phyloP scores from a whole-genome alignment of 1,140 invertebrate species.

The Ganaspis sp. region DNA sequence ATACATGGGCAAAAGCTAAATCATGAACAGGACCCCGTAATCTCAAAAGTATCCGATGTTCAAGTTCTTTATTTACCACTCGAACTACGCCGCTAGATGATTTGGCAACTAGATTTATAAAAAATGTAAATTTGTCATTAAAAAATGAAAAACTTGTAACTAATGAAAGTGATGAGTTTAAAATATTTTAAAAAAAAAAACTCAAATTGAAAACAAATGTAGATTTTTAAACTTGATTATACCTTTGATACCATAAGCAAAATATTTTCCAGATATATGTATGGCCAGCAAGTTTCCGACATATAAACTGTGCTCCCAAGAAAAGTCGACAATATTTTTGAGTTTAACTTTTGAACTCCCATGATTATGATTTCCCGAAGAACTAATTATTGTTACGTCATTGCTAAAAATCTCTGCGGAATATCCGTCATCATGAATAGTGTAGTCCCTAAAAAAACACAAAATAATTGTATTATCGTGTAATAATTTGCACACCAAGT shows the following conservation, averaged over 20 bases:
- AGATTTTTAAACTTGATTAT: conserved; percentile 44
- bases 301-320: conserved; percentile 93
- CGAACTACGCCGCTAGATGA: conserved; percentile 85
- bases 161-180: no score
- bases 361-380: conserved; percentile 82
- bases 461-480: conserved; percentile 17
- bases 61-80: conserved; percentile 86
- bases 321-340: conserved; percentile 93
- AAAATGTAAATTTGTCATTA: no score
- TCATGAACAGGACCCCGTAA: conserved; percentile 91
- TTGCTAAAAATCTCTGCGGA: conserved; percentile 81
- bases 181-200: no score
- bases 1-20: conserved; percentile 90
- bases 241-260: conserved; percentile 95
- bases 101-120: conserved; percentile 75
- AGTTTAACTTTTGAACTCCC: conserved; percentile 93
- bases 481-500: no score
- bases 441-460: conserved; percentile 79
- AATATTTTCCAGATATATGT: conserved; percentile 89
- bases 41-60: conserved; percentile 88
- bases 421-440: conserved; percentile 82
- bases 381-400: conserved; percentile 84
- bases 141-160: no score
- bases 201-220: no score
- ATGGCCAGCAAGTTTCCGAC: conserved; percentile 91